Evolutionary conservation across 2,113 vertebrate species (phyloP).

Genomic region (Okapia johnstoni): DNA sequence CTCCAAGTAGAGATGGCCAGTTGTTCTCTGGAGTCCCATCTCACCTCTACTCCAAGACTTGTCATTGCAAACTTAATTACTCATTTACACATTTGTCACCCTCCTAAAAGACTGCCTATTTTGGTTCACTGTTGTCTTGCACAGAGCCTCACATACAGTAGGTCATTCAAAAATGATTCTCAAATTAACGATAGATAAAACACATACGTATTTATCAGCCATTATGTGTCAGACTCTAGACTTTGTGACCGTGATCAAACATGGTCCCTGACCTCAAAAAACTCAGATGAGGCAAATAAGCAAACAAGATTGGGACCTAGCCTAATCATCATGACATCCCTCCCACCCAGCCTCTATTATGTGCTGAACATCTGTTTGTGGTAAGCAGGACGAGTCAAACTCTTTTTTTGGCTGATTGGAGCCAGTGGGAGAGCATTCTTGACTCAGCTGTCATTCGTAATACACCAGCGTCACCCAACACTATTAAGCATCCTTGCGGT

Average conservation of each 20-base stretch:
- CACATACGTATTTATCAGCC: not conserved
- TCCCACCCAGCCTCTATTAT: not conserved
- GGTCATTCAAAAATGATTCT: not conserved
- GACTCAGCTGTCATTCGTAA: not conserved
- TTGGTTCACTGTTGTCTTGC: not conserved
- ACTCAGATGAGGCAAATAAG: not conserved
- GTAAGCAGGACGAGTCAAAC: not conserved
- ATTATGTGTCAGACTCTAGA: not conserved
- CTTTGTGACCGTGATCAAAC: not conserved
- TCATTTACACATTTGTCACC: not conserved
- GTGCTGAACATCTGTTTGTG: not conserved
- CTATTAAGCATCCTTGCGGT: not conserved
- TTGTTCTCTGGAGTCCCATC: not conserved
- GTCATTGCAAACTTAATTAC: not conserved
- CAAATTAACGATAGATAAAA: not conserved
- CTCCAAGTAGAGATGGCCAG: no score
- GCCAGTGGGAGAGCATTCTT: not conserved
- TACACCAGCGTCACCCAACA: not conserved
- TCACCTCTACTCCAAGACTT: not conserved
- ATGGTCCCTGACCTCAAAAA: not conserved
- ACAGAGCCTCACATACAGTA: not conserved
- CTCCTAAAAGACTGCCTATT: not conserved
- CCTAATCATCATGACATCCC: not conserved
- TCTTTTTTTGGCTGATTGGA: not conserved
- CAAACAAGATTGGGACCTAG: not conserved